phyloP scores from a whole-genome alignment of 2,888 invertebrate genomes.

The Ecdyonurus torrentis region DNA sequence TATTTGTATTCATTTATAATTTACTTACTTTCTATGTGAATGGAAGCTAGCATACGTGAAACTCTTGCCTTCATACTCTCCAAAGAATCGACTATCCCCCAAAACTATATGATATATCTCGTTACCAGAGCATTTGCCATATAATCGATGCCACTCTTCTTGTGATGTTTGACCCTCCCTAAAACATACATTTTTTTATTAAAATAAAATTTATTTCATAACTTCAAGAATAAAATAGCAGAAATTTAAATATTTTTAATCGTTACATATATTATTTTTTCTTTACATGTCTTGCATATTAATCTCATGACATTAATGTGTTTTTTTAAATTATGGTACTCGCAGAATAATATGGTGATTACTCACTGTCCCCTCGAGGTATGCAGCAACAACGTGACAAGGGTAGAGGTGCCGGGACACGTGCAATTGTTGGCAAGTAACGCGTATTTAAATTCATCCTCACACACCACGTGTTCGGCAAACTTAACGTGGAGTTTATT shows the following conservation, averaged over 20 bases:
- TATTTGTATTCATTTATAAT: neutral
- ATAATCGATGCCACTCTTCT: constrained; percentile 97
- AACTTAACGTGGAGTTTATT: constrained; percentile 98
- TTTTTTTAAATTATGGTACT: too few relatives aligned
- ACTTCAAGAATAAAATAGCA: too few relatives aligned
- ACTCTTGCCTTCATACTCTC: constrained; percentile 96
- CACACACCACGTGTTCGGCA: constrained; percentile 96
- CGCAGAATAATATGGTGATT: too few relatives aligned
- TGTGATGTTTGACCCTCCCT: constrained; percentile 89
- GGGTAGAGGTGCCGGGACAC: constrained; percentile 91
- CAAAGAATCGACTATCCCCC: constrained; percentile 91
- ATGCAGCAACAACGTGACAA: constrained; percentile 87
- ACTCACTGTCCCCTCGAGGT: constrained; percentile 97
- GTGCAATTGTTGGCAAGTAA: constrained; percentile 96
- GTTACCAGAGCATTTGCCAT: constrained; percentile 96
- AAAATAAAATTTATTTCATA: too few relatives aligned
- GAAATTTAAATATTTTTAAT: too few relatives aligned
- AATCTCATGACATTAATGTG: too few relatives aligned
- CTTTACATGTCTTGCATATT: too few relatives aligned
- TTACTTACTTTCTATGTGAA: constrained; percentile 85
- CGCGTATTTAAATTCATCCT: constrained; percentile 98
- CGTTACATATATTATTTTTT: too few relatives aligned
- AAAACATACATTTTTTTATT: too few relatives aligned
- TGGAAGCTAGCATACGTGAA: constrained; percentile 99
- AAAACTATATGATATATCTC: constrained; percentile 97